Percentiles rank a stretch among this genome's conserved stretches.
Evolutionary conservation across 1,140 invertebrate genomes (phyloP).

Genomic region (Drosophila takahashii): DNA sequence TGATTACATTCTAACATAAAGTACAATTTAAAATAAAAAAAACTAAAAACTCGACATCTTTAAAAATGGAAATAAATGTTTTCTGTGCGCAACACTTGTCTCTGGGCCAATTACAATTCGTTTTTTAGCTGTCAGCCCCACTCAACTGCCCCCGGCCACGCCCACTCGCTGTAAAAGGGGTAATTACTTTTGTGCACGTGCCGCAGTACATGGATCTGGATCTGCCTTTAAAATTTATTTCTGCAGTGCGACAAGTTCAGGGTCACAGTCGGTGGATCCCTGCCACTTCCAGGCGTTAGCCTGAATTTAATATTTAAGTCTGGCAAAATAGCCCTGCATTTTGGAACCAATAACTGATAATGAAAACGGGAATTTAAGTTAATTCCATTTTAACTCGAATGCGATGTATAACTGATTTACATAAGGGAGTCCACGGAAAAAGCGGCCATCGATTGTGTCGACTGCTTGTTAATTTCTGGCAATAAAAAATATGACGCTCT

Average conservation of each 20-base stretch:
- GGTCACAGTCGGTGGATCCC: slow-evolving; percentile 49
- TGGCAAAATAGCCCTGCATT: slow-evolving; percentile 7
- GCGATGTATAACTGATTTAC: slow-evolving; percentile 57
- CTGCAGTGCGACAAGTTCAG: slow-evolving; percentile 56
- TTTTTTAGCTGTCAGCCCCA: slow-evolving; percentile 61
- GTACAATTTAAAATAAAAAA: background rate
- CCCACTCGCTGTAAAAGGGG: slow-evolving; percentile 27
- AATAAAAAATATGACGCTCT: slow-evolving; percentile 59
- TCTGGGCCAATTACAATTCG: slow-evolving; percentile 71
- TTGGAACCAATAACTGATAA: slow-evolving; percentile 17
- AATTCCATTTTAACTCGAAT: slow-evolving; percentile 68
- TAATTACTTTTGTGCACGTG: slow-evolving; percentile 75
- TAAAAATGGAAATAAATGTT: background rate
- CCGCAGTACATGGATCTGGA: slow-evolving; percentile 30
- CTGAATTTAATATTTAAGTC: slow-evolving; percentile 36
- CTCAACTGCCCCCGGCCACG: slow-evolving; percentile 41
- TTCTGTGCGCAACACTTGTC: slow-evolving; percentile 42
- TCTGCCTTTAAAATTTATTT: slow-evolving; percentile 39
- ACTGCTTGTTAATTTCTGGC: slow-evolving; percentile 66
- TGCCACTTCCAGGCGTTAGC: slow-evolving; percentile 7
- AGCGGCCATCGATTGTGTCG: slow-evolving; percentile 41
- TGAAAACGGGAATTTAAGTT: slow-evolving; percentile 40
- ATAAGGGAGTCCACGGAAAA: slow-evolving; percentile 32
- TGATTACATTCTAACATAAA: background rate
- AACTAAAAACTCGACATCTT: background rate